phyloP scores from a whole-genome alignment of 37 sponge, comb jelly and placozoan species.

The Agelas oroides region DNA sequence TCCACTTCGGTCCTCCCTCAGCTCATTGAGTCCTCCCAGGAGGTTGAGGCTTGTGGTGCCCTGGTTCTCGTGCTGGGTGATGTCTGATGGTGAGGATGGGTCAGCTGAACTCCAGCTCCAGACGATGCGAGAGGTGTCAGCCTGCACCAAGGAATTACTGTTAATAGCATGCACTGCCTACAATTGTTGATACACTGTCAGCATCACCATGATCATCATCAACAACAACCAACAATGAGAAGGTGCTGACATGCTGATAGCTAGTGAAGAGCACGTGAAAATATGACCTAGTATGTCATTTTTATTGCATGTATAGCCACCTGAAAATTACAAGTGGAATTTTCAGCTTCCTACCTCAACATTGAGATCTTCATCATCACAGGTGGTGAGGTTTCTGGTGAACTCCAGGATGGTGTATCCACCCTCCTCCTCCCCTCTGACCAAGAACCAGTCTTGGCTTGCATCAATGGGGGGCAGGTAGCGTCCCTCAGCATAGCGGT shows the following conservation, averaged over 20 bases:
- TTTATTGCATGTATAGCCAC: no score
- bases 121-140: constrained; percentile 13
- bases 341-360: no score
- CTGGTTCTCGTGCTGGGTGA: neutral
- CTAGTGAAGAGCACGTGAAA: no score
- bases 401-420: constrained; percentile 70
- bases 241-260: no score
- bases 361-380: constrained; percentile 30
- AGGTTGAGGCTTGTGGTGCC: constrained; percentile 28
- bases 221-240: no score
- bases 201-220: no score
- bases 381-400: constrained; percentile 31
- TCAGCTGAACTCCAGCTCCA: neutral
- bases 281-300: no score
- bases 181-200: no score
- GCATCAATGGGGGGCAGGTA: constrained; percentile 34
- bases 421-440: constrained; percentile 38
- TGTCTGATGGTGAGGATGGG: neutral
- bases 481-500: constrained; percentile 37
- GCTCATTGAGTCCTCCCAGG: constrained; percentile 26
- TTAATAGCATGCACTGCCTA: no score
- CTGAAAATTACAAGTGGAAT: no score
- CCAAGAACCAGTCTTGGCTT: constrained; percentile 37
- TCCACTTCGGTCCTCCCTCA: no score
- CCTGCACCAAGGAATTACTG: neutral